A percentile compares a stretch with the other conserved stretches of the same genome.
These are phyloP conservation scores for Hypsopygia costalis DNA, from an alignment of 2,888 invertebrate species.

Conservation along the genomic window DNA sequence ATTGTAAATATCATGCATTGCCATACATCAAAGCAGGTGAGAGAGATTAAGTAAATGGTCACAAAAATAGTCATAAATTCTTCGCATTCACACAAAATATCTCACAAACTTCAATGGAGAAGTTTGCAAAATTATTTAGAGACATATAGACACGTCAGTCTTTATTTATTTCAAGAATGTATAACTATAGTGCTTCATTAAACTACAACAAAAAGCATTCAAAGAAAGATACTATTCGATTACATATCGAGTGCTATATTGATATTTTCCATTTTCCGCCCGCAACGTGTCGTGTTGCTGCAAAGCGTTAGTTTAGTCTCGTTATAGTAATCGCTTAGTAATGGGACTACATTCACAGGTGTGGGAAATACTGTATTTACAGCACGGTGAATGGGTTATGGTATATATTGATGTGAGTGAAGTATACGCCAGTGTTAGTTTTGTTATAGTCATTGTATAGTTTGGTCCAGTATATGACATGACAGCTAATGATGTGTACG, in stretches of 20 bases:
- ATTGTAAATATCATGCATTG: slow-evolving; percentile 50
- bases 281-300: background rate
- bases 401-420: slow-evolving; percentile 72
- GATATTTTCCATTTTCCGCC: background rate
- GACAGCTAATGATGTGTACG: slow-evolving; percentile 66
- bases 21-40: slow-evolving; percentile 57
- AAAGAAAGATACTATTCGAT: slow-evolving; percentile 51
- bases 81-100: slow-evolving; percentile 7
- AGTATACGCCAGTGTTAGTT: slow-evolving; percentile 73
- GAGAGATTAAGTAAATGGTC: slow-evolving; percentile 18
- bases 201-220: slow-evolving; percentile 58
- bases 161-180: slow-evolving; percentile 20
- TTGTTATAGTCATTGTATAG: slow-evolving; percentile 70
- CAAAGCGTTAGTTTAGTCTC: slow-evolving; percentile 2
- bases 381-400: slow-evolving; percentile 73
- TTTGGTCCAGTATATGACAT: slow-evolving; percentile 64
- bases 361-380: slow-evolving; percentile 52
- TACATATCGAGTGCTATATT: slow-evolving; percentile 32
- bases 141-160: slow-evolving; percentile 3
- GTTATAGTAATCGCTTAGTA: slow-evolving; percentile 53
- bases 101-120: too few species aligned
- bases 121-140: background rate
- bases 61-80: slow-evolving; percentile 19
- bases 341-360: slow-evolving; percentile 67
- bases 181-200: slow-evolving; percentile 51